Percentiles rank a stretch among this genome's conserved stretches.
Conservation (phyloP, 2,888 invertebrate genomes). For the Euplexia lucipara region DNA sequence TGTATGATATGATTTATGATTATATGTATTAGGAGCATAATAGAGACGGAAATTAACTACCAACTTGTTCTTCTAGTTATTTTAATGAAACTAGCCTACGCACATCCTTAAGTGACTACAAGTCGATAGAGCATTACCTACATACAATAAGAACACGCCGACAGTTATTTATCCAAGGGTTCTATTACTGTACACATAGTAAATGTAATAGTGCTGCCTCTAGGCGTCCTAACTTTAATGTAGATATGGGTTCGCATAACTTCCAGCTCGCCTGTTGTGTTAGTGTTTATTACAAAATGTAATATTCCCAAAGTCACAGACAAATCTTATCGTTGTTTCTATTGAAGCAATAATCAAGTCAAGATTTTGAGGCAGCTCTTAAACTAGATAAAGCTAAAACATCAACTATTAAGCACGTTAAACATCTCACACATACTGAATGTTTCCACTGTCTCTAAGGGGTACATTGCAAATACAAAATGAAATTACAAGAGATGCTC, state of each 20-base stretch:
- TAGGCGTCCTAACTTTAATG: background rate
- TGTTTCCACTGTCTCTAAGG: conserved; percentile 70
- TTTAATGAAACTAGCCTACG: conserved; percentile 6
- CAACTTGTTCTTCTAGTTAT: conserved; percentile 20
- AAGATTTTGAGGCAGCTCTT: conserved; percentile 30
- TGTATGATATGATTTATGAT: conserved; percentile 53
- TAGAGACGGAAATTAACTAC: conserved; percentile 23
- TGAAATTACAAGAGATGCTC: conserved; percentile 87
- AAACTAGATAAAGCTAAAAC: conserved; percentile 63
- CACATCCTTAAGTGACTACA: background rate
- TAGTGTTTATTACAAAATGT: conserved; percentile 34
- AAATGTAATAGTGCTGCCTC: background rate
- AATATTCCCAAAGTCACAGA: conserved; percentile 18
- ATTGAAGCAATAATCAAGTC: conserved; percentile 38
- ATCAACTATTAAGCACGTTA: conserved; percentile 66
- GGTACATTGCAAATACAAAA: conserved; percentile 81
- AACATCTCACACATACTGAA: conserved; percentile 72
- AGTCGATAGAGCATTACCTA: background rate
- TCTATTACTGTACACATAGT: conserved; percentile 6
- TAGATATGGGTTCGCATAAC: conserved; percentile 12
- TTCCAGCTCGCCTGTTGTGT: background rate
- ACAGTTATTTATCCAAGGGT: background rate
- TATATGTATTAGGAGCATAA: conserved; percentile 28
- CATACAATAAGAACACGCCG: background rate
- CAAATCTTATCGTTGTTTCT: conserved; percentile 19